phyloP scores from a whole-genome alignment of 1,140 invertebrate species.

The Plectrocnemia conspersa region DNA sequence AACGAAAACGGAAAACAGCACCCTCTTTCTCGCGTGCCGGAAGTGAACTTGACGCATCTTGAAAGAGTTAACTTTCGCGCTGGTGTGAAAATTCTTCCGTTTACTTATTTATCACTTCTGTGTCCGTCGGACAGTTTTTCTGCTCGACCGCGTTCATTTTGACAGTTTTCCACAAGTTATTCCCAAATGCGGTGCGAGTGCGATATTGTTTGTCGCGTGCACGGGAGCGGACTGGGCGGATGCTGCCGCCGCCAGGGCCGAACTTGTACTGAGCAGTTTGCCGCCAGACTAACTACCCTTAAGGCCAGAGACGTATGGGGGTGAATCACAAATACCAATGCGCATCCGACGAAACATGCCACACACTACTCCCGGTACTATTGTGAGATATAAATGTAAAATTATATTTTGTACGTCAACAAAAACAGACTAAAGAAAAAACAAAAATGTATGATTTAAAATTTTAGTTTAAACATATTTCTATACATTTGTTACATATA shows the following conservation, averaged over 20 bases:
- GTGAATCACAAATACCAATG: not conserved
- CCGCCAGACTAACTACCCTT: not conserved
- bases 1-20: conserved; percentile 9
- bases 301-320: not conserved
- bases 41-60: not conserved
- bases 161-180: too few species aligned
- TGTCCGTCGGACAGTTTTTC: not conserved
- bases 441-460: too few species aligned
- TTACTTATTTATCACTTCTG: not conserved
- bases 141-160: not conserved
- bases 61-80: too few species aligned
- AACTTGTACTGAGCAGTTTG: not conserved
- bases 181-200: not conserved
- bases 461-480: too few species aligned
- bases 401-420: too few species aligned
- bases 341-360: not conserved
- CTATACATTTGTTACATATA: too few species aligned
- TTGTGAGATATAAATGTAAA: too few species aligned
- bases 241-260: not conserved
- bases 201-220: not conserved
- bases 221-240: not conserved
- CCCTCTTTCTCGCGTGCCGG: not conserved
- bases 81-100: too few species aligned
- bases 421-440: too few species aligned
- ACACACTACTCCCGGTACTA: too few species aligned